Conservation (phyloP, 1,140 invertebrate species). For the Drosophila santomea region DNA sequence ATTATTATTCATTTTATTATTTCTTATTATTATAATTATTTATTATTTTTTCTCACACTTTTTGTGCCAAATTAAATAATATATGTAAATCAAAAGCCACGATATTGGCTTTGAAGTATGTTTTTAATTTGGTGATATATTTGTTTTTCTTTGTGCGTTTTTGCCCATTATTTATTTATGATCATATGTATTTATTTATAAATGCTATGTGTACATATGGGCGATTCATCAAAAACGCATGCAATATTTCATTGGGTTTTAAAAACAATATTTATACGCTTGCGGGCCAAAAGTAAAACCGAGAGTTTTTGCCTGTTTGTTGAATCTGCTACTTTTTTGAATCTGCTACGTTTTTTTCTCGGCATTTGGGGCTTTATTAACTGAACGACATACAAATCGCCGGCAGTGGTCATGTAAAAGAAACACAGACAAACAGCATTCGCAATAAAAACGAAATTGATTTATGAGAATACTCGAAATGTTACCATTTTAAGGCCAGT, state of each 20-base stretch:
- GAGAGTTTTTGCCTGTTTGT: constrained; percentile 31
- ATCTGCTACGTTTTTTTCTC: constrained; percentile 3
- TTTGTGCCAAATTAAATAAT: constrained; percentile 70
- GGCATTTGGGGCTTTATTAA: constrained; percentile 62
- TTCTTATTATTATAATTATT: no score
- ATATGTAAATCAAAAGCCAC: constrained; percentile 68
- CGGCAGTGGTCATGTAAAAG: constrained; percentile 64
- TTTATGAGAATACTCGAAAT: constrained; percentile 65
- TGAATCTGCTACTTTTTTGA: constrained; percentile 5
- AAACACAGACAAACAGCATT: constrained; percentile 63
- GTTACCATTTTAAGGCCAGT: constrained; percentile 56
- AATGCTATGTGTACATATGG: constrained; percentile 48
- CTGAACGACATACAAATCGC: constrained; percentile 59
- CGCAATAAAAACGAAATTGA: constrained; percentile 74
- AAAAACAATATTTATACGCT: constrained; percentile 75
- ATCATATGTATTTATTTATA: constrained; percentile 73
- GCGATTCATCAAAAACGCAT: constrained; percentile 58
- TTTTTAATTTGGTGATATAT: constrained; percentile 59
- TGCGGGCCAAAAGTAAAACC: constrained; percentile 37
- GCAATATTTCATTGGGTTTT: constrained; percentile 75
- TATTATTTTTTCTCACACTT: constrained; percentile 11
- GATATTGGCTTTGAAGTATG: constrained; percentile 53
- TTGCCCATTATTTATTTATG: constrained; percentile 44
- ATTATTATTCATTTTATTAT: no score
- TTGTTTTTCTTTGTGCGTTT: constrained; percentile 30